A percentile compares a stretch with the other conserved stretches of the same genome.
phyloP scores from a whole-genome alignment of 37 sponge, comb jelly and placozoan genomes.

The Cliona cf. orientalis region DNA sequence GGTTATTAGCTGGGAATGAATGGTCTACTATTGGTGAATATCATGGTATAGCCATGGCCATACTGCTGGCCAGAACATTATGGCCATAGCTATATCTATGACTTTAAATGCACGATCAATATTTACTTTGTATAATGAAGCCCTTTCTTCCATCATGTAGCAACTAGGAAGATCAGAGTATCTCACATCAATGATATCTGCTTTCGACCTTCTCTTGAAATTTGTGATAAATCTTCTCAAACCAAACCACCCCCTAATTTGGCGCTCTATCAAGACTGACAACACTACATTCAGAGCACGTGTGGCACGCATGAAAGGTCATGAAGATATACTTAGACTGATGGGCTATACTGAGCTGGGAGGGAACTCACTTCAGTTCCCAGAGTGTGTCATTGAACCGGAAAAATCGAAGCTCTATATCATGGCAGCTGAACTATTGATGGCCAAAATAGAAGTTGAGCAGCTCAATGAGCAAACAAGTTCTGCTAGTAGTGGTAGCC shows the following conservation, averaged over 20 bases:
- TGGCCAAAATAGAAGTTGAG: constrained; percentile 70
- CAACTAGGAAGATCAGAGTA: too few species aligned
- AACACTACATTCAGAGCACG: constrained; percentile 61
- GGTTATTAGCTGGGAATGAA: too few species aligned
- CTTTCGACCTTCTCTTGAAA: constrained; percentile 56
- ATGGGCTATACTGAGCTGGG: constrained; percentile 57
- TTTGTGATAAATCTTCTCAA: constrained; percentile 79
- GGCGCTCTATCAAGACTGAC: constrained; percentile 74
- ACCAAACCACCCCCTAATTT: constrained; percentile 50
- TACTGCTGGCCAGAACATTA: too few species aligned
- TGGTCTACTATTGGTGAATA: too few species aligned
- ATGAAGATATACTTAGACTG: constrained; percentile 33
- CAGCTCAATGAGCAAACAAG: neutral
- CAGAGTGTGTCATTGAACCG: constrained; percentile 42
- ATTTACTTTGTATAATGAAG: too few species aligned
- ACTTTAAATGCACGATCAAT: too few species aligned
- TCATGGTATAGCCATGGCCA: too few species aligned
- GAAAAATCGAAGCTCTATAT: constrained; percentile 27
- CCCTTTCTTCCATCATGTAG: too few species aligned
- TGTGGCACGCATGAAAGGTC: constrained; percentile 66
- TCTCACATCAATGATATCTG: constrained; percentile 31
- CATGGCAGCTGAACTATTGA: constrained; percentile 74
- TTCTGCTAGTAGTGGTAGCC: too few species aligned
- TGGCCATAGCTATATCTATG: too few species aligned
- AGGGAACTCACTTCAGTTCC: constrained; percentile 47